Evolutionary conservation across 2,113 vertebrate genomes (phyloP).

Genomic region (Nerophis lumbriciformis): DNA sequence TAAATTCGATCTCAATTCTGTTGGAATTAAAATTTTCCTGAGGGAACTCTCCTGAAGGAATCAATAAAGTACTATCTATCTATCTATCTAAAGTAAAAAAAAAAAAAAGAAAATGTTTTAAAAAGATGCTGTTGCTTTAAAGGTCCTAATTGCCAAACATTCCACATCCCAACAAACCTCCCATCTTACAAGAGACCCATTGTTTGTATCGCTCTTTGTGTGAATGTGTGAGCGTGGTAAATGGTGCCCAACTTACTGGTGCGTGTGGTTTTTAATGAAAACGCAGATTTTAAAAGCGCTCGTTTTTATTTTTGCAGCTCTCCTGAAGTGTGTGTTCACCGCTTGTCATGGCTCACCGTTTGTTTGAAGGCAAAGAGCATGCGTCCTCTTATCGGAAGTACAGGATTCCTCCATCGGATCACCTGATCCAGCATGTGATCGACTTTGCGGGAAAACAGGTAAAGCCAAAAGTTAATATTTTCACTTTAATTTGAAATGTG

Average conservation of each 20-base stretch:
- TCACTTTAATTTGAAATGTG: too few relatives aligned
- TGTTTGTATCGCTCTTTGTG: slow-evolving; percentile 1
- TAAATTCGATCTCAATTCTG: too few relatives aligned
- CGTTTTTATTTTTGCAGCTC: background rate
- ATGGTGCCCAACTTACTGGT: background rate
- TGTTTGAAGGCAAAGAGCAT: slow-evolving; percentile 75
- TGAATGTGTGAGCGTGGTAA: background rate
- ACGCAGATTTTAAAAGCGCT: background rate
- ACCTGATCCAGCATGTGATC: slow-evolving; percentile 63
- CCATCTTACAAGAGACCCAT: slow-evolving; percentile 4
- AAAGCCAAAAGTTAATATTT: background rate
- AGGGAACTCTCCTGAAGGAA: too few relatives aligned
- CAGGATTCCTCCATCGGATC: slow-evolving; percentile 63
- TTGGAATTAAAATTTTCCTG: too few relatives aligned
- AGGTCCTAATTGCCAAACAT: slow-evolving; percentile 20
- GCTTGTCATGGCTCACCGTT: slow-evolving; percentile 65
- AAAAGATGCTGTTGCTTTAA: slow-evolving; percentile 28
- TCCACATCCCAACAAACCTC: slow-evolving; percentile 3
- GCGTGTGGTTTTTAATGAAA: background rate
- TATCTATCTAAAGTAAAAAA: too few relatives aligned
- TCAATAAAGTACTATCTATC: too few relatives aligned
- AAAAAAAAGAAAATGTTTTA: too few relatives aligned
- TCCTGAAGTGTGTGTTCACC: background rate
- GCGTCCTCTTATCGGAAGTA: slow-evolving; percentile 74
- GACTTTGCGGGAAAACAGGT: slow-evolving; percentile 71